Evolutionary conservation across 2,113 vertebrate species (phyloP).

Genomic region (Pleuronectes platessa): DNA sequence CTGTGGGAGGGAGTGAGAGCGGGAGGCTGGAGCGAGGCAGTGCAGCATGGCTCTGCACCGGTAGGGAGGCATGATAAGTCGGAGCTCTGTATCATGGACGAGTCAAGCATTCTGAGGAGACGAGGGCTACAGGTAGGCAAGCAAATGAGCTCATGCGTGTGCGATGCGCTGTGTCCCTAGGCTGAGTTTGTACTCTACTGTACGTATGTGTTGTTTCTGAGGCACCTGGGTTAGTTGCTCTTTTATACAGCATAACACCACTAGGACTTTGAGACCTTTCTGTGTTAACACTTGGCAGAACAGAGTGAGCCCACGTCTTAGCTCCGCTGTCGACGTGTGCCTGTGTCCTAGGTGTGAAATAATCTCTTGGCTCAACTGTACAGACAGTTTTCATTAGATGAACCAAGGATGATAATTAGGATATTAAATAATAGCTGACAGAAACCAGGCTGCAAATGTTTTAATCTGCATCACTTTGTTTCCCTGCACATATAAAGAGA

Average conservation of each 20-base stretch:
- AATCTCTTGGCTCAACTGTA: constrained; percentile 18
- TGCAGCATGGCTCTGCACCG: constrained; percentile 85
- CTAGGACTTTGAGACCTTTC: constrained; percentile 68
- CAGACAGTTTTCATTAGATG: constrained; percentile 1
- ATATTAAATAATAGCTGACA: not conserved
- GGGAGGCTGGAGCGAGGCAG: constrained; percentile 74
- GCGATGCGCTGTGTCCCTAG: not conserved
- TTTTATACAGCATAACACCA: constrained; percentile 37
- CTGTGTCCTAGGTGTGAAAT: constrained; percentile 36
- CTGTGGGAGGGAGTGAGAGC: constrained; percentile 65
- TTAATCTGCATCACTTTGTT: constrained; percentile 1
- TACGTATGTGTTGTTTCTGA: not conserved
- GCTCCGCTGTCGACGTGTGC: constrained; percentile 19
- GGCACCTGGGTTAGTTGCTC: constrained; percentile 8
- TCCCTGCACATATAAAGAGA: not conserved
- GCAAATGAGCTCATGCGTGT: not conserved
- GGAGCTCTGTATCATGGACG: constrained; percentile 86
- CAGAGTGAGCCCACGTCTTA: constrained; percentile 37
- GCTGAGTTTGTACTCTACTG: constrained; percentile 9
- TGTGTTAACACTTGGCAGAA: not conserved
- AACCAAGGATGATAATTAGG: not conserved
- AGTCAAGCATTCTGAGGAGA: constrained; percentile 93
- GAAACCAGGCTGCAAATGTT: constrained; percentile 8
- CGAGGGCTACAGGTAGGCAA: constrained; percentile 93
- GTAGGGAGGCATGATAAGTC: constrained; percentile 80